Conservation (phyloP, 2,113 vertebrate species). For the Zingel zingel region DNA sequence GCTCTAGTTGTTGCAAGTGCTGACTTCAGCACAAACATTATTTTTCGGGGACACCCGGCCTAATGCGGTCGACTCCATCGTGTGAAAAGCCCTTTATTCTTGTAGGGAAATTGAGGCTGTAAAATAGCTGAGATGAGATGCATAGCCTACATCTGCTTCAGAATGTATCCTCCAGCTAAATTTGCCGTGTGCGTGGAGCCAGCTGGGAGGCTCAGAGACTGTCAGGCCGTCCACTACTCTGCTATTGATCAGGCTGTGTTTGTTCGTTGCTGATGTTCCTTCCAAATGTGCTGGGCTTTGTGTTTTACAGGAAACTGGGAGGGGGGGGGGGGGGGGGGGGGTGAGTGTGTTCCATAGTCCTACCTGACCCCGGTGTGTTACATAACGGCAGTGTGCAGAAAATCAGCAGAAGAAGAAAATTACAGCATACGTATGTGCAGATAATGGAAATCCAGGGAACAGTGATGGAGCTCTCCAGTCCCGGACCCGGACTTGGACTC, state of each 20-base stretch:
- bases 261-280: constrained; percentile 70
- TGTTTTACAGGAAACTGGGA: constrained; percentile 51
- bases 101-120: not conserved
- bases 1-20: constrained; percentile 45
- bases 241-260: constrained; percentile 62
- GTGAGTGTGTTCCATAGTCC: not conserved
- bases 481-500: no score
- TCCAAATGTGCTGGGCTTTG: constrained; percentile 58
- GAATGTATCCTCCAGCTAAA: constrained; percentile 27
- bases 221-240: constrained; percentile 41
- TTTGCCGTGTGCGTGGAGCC: constrained; percentile 8
- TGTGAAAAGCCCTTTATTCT: constrained; percentile 28
- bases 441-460: not conserved
- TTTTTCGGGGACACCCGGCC: constrained; percentile 38
- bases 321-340: not conserved
- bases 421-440: not conserved
- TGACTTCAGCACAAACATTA: constrained; percentile 44
- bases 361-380: constrained; percentile 13
- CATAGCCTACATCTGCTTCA: constrained; percentile 2
- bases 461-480: no score
- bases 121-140: constrained; percentile 18
- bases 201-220: constrained; percentile 29
- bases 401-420: not conserved
- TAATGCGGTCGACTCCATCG: not conserved
- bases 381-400: not conserved